Percentiles rank a stretch among this genome's conserved stretches.
These are phyloP conservation scores for Agrochola lychnidis DNA, from an alignment of 2,888 invertebrate species.

Conservation along the genomic window DNA sequence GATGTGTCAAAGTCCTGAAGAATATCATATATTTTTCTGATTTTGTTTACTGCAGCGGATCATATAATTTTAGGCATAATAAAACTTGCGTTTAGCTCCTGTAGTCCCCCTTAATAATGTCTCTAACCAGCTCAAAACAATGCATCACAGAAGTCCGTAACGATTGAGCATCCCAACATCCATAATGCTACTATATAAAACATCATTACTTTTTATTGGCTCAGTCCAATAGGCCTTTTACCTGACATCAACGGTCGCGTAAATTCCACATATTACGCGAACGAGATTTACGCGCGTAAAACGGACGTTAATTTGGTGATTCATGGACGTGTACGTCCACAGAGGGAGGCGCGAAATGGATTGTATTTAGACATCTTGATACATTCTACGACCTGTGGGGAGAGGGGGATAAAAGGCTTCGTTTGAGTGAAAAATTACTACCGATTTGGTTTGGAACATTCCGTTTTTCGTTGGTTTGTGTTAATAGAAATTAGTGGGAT, in stretches of 20 bases:
- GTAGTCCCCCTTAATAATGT: too few relatives aligned
- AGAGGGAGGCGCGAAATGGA: conserved; percentile 30
- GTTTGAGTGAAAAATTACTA: conserved; percentile 47
- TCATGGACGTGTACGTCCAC: conserved; percentile 45
- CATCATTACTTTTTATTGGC: conserved; percentile 49
- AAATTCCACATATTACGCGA: conserved; percentile 50
- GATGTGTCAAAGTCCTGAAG: too few relatives aligned
- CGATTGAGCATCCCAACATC: conserved; percentile 1
- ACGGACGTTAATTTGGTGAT: conserved; percentile 54
- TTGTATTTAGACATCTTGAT: conserved; percentile 50
- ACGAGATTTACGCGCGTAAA: conserved; percentile 56
- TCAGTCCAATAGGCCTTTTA: conserved; percentile 20
- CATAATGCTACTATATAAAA: conserved; percentile 26
- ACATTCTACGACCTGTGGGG: conserved; percentile 10
- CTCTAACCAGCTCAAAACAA: not conserved
- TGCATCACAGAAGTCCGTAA: not conserved
- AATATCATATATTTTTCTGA: too few relatives aligned
- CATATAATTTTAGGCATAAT: too few relatives aligned
- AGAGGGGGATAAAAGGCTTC: conserved; percentile 6
- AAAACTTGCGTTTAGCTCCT: too few relatives aligned
- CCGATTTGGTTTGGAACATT: conserved; percentile 34
- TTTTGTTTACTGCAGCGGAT: too few relatives aligned
- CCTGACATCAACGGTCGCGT: conserved; percentile 36
- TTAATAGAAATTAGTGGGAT: conserved; percentile 43
- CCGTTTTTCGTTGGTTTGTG: conserved; percentile 3